Evolutionary conservation across 2,797 vertebrate genomes (phyloP).

Genomic region (Sibirionetta formosa): DNA sequence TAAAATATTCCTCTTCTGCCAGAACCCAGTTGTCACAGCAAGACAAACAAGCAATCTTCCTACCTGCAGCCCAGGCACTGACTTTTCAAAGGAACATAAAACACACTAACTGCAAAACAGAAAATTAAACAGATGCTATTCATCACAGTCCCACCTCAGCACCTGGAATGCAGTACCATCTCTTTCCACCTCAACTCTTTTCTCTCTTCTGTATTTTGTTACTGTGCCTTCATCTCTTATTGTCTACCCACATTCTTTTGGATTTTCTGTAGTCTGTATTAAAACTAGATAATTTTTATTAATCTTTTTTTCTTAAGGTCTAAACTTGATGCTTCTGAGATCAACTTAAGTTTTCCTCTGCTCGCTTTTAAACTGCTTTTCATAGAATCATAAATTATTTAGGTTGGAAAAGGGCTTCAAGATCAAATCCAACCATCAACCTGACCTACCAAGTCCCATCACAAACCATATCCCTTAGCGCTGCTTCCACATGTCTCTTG

Average conservation of each 20-base stretch:
- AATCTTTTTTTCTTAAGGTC: background rate
- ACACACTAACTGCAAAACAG: background rate
- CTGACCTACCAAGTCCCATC: background rate
- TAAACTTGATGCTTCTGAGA: background rate
- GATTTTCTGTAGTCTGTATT: background rate
- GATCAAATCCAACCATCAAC: background rate
- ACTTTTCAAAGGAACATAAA: conserved; percentile 5
- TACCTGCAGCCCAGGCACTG: background rate
- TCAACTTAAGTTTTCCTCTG: background rate
- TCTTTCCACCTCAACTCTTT: background rate
- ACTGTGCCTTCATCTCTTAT: background rate
- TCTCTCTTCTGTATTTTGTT: background rate
- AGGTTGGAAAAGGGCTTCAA: background rate
- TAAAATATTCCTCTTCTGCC: background rate
- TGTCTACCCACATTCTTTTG: background rate
- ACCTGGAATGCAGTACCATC: background rate
- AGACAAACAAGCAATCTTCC: background rate
- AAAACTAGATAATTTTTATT: background rate
- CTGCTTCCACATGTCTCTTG: background rate
- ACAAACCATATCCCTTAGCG: background rate
- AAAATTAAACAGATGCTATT: conserved; percentile 39
- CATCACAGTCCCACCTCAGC: background rate
- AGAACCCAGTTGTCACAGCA: conserved; percentile 1
- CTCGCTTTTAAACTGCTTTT: conserved; percentile 14
- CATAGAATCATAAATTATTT: background rate